phyloP scores from a whole-genome alignment of 2,797 vertebrate species.

The Manis pentadactyla region DNA sequence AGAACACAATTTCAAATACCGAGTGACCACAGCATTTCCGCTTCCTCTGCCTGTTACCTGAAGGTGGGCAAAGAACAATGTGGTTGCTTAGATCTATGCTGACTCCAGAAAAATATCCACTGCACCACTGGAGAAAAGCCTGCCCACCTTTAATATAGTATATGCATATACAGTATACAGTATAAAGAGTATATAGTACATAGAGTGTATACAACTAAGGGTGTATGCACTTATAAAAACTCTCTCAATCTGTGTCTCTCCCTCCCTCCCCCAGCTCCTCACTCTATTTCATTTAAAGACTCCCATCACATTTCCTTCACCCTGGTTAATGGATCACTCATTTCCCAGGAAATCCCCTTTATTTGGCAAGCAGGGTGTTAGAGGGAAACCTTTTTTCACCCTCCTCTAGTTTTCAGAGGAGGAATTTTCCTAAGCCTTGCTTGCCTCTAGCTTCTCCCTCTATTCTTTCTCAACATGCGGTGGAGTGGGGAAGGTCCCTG shows the following conservation, averaged over 20 bases:
- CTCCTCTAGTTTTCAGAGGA: not conserved
- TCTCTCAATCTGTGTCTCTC: not conserved
- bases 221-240: not conserved
- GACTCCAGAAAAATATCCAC: not conserved
- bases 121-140: not conserved
- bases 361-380: not conserved
- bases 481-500: too few species aligned
- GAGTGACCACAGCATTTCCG: too few species aligned
- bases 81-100: not conserved
- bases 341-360: not conserved
- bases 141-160: not conserved
- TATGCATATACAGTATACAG: too few species aligned
- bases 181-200: too few species aligned
- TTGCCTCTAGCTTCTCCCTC: too few species aligned
- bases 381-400: not conserved
- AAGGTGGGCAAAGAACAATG: not conserved
- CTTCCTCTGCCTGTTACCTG: not conserved
- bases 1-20: not conserved
- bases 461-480: fast-evolving
- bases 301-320: not conserved
- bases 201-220: not conserved
- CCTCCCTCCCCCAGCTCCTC: too few species aligned
- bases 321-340: not conserved
- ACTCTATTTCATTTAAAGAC: not conserved
- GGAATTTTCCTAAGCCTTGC: not conserved